These are phyloP conservation scores for Venusia cambrica DNA, from an alignment of 2,888 invertebrate species.

Conservation along the genomic window DNA sequence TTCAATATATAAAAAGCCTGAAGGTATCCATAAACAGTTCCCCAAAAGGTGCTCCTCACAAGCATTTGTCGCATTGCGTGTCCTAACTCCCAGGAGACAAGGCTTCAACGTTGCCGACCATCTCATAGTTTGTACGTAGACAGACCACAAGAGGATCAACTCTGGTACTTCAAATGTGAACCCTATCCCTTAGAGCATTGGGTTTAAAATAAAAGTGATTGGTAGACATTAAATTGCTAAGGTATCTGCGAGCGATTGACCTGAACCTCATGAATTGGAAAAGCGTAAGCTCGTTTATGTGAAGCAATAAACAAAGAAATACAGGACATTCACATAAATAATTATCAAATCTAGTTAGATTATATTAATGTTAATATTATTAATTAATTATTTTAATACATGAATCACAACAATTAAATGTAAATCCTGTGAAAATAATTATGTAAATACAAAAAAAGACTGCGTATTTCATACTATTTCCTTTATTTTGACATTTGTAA, in stretches of 20 bases:
- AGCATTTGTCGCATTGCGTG: slow-evolving; percentile 45
- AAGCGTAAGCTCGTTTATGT: slow-evolving; percentile 9
- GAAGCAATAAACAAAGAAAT: slow-evolving; percentile 12
- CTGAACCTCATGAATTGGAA: slow-evolving; percentile 17
- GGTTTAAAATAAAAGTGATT: slow-evolving; percentile 9
- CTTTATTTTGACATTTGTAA: too few relatives aligned
- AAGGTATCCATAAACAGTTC: background rate
- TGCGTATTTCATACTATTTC: too few relatives aligned
- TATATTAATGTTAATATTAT: too few relatives aligned
- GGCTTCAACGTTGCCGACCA: slow-evolving; percentile 20
- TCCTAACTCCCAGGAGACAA: slow-evolving; percentile 37
- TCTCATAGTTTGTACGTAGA: slow-evolving; percentile 27
- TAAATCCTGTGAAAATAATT: too few relatives aligned
- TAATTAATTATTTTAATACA: too few relatives aligned
- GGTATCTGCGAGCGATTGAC: slow-evolving; percentile 14
- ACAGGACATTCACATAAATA: slow-evolving; percentile 1
- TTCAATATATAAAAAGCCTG: too few relatives aligned
- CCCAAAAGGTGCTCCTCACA: slow-evolving; percentile 11
- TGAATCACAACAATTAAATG: too few relatives aligned
- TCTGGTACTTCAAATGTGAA: slow-evolving; percentile 9
- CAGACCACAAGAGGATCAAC: slow-evolving; percentile 21
- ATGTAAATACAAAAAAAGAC: too few relatives aligned
- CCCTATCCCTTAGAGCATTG: slow-evolving; percentile 9
- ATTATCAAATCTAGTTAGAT: background rate
- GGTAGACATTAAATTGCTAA: slow-evolving; percentile 6